Conservation (phyloP, 2,888 invertebrate species). For the Tetranychus piercei region DNA sequence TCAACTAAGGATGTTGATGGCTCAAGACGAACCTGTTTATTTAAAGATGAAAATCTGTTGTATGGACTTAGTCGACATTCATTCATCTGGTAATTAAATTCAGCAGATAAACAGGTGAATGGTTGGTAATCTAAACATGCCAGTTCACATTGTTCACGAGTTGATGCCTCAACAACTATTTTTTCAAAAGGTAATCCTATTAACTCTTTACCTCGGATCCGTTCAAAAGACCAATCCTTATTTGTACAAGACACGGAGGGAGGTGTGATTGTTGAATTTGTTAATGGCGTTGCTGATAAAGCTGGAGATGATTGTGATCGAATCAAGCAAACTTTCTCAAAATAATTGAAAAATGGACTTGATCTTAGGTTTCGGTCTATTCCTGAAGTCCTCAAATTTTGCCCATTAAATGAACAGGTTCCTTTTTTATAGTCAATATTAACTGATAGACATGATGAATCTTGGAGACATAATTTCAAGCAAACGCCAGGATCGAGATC, state of each 20-base stretch:
- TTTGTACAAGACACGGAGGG: background rate
- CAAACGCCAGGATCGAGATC: slow-evolving; percentile 23
- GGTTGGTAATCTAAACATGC: slow-evolving; percentile 22
- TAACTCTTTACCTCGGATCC: slow-evolving; percentile 29
- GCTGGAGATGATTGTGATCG: background rate
- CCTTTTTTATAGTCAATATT: slow-evolving; percentile 23
- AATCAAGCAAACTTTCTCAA: slow-evolving; percentile 32
- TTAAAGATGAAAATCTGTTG: slow-evolving; percentile 35
- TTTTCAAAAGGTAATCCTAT: slow-evolving; percentile 22
- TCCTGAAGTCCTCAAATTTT: slow-evolving; percentile 2
- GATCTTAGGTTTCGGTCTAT: slow-evolving; percentile 17
- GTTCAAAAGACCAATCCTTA: slow-evolving; percentile 30
- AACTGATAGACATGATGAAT: slow-evolving; percentile 21
- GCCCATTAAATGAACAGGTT: slow-evolving; percentile 20
- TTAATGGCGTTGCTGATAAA: background rate
- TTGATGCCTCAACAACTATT: slow-evolving; percentile 22
- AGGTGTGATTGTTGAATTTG: slow-evolving; percentile 10
- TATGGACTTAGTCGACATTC: slow-evolving; percentile 37
- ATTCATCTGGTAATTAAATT: slow-evolving; percentile 36
- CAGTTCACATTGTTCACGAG: slow-evolving; percentile 23
- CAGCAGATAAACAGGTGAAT: slow-evolving; percentile 37
- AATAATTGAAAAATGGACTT: slow-evolving; percentile 28
- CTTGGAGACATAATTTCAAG: slow-evolving; percentile 20
- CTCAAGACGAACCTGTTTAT: slow-evolving; percentile 23
- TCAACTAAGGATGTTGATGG: slow-evolving; percentile 30